Percentiles rank a stretch among this genome's conserved stretches.
Evolutionary conservation across 2,113 vertebrate species (phyloP).

Genomic region (Corythornis cristatus): DNA sequence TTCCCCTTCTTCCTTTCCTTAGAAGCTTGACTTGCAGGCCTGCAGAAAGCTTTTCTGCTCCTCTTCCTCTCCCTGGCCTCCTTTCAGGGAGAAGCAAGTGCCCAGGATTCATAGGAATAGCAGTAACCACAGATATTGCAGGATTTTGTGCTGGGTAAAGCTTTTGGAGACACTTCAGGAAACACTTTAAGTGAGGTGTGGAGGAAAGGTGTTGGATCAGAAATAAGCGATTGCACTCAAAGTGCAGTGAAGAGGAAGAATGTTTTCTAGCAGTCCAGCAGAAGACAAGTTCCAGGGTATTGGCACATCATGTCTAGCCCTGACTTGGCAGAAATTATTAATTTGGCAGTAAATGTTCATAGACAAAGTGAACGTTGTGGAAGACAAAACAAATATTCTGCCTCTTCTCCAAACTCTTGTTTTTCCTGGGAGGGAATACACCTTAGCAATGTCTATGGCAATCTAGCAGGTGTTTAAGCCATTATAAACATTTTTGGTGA

Average conservation of each 20-base stretch:
- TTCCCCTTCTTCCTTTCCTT: background rate
- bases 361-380: background rate
- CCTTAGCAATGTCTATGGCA: background rate
- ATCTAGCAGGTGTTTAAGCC: background rate
- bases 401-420: background rate
- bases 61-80: background rate
- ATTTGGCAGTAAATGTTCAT: background rate
- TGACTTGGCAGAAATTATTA: background rate
- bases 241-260: background rate
- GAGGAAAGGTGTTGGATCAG: background rate
- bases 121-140: background rate
- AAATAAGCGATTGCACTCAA: background rate
- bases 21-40: background rate
- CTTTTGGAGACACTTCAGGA: slow-evolving; percentile 1
- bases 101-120: background rate
- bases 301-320: background rate
- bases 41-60: background rate
- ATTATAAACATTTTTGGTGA: background rate
- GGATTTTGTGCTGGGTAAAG: background rate
- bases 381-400: background rate
- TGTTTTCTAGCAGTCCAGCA: background rate
- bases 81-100: background rate
- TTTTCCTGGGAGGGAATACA: background rate
- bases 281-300: background rate
- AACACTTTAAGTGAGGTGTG: background rate